These are phyloP conservation scores for Hydrozoanthus gracilis DNA, from an alignment of 92 coral and sea anemone genomes.

Conservation along the genomic window DNA sequence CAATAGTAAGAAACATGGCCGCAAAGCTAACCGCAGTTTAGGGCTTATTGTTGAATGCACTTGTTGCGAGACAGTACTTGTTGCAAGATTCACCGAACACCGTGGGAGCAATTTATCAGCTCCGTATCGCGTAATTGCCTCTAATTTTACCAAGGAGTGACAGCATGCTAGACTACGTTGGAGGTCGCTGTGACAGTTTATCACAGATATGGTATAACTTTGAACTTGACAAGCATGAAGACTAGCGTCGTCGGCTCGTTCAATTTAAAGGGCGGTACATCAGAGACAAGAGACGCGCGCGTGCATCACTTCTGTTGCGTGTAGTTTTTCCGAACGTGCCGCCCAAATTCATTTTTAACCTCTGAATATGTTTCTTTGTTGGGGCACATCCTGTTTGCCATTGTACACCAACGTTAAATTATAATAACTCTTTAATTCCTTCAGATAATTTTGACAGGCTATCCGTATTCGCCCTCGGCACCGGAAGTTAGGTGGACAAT, in stretches of 20 bases:
- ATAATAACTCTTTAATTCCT: conserved; percentile 60
- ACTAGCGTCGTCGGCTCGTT: no score
- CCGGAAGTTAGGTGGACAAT: conserved; percentile 41
- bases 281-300: neutral
- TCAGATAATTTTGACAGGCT: conserved; percentile 40
- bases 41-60: neutral
- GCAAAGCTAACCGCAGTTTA: conserved; percentile 38
- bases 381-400: conserved; percentile 65
- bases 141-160: conserved; percentile 25
- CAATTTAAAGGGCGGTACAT: conserved; percentile 7
- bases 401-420: conserved; percentile 49
- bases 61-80: conserved; percentile 12
- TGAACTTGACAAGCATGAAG: neutral
- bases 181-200: conserved; percentile 37
- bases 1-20: conserved; percentile 35
- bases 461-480: conserved; percentile 39
- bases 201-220: neutral
- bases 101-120: conserved; percentile 31
- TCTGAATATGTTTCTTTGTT: conserved; percentile 64
- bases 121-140: conserved; percentile 30
- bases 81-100: neutral
- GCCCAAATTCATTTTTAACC: conserved; percentile 54
- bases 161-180: conserved; percentile 30
- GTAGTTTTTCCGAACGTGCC: conserved; percentile 57
- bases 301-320: conserved; percentile 6